Evolutionary conservation across 2,113 vertebrate species (phyloP).

Genomic region (zebrafish (Danio rerio)): DNA sequence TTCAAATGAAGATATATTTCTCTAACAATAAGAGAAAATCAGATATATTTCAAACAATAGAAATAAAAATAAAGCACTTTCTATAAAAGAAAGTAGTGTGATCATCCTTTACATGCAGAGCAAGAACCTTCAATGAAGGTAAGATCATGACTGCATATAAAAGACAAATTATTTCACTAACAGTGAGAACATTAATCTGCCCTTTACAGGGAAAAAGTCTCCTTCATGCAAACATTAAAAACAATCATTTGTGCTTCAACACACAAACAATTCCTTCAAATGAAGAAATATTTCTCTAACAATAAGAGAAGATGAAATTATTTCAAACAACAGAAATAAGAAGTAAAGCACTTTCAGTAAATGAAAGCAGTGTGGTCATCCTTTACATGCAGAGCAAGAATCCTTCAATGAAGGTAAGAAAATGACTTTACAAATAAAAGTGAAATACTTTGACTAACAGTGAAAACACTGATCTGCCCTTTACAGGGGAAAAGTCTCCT

Average conservation of each 20-base stretch:
- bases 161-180: too few species aligned
- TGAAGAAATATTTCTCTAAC: constrained; percentile 7
- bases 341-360: background rate
- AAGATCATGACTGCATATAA: too few species aligned
- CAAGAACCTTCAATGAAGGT: background rate
- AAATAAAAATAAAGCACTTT: background rate
- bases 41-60: background rate
- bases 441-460: too few species aligned
- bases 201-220: constrained; percentile 14
- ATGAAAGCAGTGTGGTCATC: background rate
- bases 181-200: too few species aligned
- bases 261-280: constrained; percentile 15
- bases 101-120: too few species aligned
- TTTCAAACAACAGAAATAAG: too few species aligned
- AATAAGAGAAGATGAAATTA: too few species aligned
- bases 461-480: too few species aligned
- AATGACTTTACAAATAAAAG: background rate
- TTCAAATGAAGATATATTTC: background rate
- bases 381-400: background rate
- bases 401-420: too few species aligned
- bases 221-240: constrained; percentile 13
- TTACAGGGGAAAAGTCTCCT: too few species aligned
- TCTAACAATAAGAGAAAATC: constrained; percentile 1
- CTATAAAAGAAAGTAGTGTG: background rate
- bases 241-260: background rate